Evolutionary conservation across 2,888 invertebrate species (phyloP).

Genomic region (Lamproptera curius): DNA sequence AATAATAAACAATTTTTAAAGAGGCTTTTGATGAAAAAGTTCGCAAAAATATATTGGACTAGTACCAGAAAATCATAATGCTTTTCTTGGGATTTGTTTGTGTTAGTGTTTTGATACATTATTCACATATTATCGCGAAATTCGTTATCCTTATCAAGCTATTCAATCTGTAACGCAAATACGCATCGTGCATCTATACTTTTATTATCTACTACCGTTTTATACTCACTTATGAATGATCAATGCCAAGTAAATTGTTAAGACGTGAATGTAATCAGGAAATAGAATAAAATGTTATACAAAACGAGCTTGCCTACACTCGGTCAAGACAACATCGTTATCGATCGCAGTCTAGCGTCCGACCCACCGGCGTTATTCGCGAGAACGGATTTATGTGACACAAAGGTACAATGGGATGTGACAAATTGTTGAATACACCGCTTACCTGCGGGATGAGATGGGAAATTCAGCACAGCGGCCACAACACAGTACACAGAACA

Average conservation of each 20-base stretch:
- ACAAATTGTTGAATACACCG: conserved; percentile 23
- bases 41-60: too few species aligned
- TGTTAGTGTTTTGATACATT: not conserved
- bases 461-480: conserved; percentile 52
- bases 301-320: conserved; percentile 43
- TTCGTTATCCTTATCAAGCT: conserved; percentile 14
- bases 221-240: not conserved
- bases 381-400: conserved; percentile 45
- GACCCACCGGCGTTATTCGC: conserved; percentile 46
- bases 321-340: conserved; percentile 68
- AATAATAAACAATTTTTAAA: too few species aligned
- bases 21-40: too few species aligned
- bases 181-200: not conserved
- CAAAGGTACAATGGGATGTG: conserved; percentile 33
- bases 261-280: conserved; percentile 29
- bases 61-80: too few species aligned
- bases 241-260: conserved; percentile 6
- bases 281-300: conserved; percentile 41
- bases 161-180: conserved; percentile 4
- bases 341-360: conserved; percentile 66
- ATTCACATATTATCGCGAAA: conserved; percentile 11
- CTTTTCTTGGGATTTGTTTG: too few species aligned
- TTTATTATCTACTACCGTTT: not conserved
- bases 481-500: conserved; percentile 68
- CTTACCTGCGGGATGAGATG: conserved; percentile 56